Evolutionary conservation across 2,113 vertebrate species (phyloP), one percentile per base, ranked within the genome.

Genomic region (Lophotis ruficrista): DNA sequence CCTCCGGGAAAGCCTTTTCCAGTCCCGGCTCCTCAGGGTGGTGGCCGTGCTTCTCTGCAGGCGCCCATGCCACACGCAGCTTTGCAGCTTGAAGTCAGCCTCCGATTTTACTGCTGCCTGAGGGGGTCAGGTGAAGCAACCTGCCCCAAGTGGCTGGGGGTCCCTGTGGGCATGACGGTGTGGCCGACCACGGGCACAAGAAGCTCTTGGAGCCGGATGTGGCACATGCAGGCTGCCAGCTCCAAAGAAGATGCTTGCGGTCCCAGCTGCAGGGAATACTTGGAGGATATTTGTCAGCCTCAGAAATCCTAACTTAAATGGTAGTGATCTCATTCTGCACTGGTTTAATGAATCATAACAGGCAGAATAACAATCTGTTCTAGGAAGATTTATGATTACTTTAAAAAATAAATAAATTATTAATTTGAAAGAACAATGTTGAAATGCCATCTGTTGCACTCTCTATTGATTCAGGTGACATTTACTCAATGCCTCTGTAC

Each of bases 261-360:
- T 79, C 82, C 18, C 78, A 83, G 82, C 38, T 87, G 69, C 69
- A 93, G 81, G 81, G 96, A 96, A 51, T 87, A 71, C 77, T 95
- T 60, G 19, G 53, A 64, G 33, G 16, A 82, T 92, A 78, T 64
- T 81, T 89, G 87, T 43, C 80, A 79, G 69, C 83, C 73, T 79
- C 80, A 89, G 48, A 89, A 94, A 93, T 73, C 56, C 64, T 89
- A 84, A 57, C 64, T 68, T 69, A 56, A 82, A 89, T 48, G 25
- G 41, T 75, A 81, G 81, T 81, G 77, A 93, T 84, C 77, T 96
- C 77, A 93, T 89, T 64, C 81, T 71, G 37, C 31, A 10, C 30
- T 82, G 56, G 53, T 66, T 68, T 90, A 91, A 60, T 95, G 81
- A 96, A 75, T 94, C 80, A 64, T 64, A 92, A 66, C 47, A 89